Evolutionary conservation across 2,113 vertebrate species (phyloP), one percentile per base, ranked within the genome.

Genomic region (Rattus norvegicus): DNA sequence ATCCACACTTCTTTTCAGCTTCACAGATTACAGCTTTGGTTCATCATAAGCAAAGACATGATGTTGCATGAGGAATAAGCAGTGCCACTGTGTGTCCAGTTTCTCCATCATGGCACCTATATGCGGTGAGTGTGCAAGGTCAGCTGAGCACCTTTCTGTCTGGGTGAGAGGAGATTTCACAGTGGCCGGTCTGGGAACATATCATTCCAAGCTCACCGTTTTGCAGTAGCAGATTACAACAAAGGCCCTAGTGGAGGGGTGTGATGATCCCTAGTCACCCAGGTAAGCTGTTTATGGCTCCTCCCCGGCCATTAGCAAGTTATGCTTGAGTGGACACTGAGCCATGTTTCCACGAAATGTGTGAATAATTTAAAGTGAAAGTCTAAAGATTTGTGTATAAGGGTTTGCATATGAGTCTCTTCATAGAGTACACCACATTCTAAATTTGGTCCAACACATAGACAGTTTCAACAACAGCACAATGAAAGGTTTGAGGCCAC

Each of bases 211-310:
- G 72, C 52, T 77, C 83, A 75, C 43, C 77, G 63, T 12, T 77
- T 3, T 59, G 92, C 56, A 84, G 28, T 2, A 14, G 69, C 17
- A 10, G 49, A n/a, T 85, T 49, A 75, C 77, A 67, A 67, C 67
- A 72, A 88, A 49, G 36, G 49, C n/a, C 69, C 73, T 63, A 22
- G 28, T 33, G 19, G 86, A 69, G 49, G 28, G 61, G 20, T 61
- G 5, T 14, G 33, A n/a, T 56, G 54, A 17, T 39, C 47, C 87
- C 11, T 12, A 2, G 56, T 9, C 36, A 22, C 81, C 94, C 89
- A 5, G 13, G 86, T 22, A 90, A 97, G 96, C 88, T 95, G 95
- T 96, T 97, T 95, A 96, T 95, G 95, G 80, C 88, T 95, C 92
- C 83, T 96, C 94, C 73, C 20, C 19, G 8, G 39, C 69, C 94